A percentile compares a stretch with the other conserved stretches of the same genome.
Evolutionary conservation across 2,797 vertebrate species (phyloP).

Genomic region (Ctenopoma multispine): DNA sequence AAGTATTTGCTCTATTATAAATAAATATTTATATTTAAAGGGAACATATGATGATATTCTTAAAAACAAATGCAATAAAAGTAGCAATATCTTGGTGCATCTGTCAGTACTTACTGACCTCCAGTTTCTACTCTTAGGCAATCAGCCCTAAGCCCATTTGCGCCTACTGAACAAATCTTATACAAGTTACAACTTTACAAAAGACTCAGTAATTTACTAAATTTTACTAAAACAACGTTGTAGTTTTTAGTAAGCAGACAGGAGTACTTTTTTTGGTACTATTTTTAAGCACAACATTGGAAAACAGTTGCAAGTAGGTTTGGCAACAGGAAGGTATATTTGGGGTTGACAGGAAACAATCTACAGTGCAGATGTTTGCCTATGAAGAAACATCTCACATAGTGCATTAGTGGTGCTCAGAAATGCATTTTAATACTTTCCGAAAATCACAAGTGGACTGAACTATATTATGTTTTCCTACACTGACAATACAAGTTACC

Average conservation of each 20-base stretch:
- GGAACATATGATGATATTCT: too few relatives aligned
- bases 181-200: neutral
- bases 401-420: neutral
- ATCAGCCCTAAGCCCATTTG: neutral
- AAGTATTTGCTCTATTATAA: slow-evolving; percentile 5
- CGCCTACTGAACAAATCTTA: neutral
- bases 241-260: neutral
- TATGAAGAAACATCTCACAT: neutral
- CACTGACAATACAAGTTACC: too few relatives aligned
- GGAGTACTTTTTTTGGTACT: neutral
- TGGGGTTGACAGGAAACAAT: neutral
- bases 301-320: too few relatives aligned
- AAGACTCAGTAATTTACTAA: neutral
- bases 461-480: too few relatives aligned
- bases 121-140: too few relatives aligned
- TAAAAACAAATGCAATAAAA: neutral
- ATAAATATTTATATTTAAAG: neutral
- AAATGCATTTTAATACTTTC: neutral
- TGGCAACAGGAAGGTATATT: too few relatives aligned
- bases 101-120: too few relatives aligned
- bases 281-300: neutral
- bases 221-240: neutral
- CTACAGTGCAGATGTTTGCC: accelerated
- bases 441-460: too few relatives aligned
- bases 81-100: too few relatives aligned